Evolutionary conservation across 2,888 invertebrate genomes (phyloP), one percentile per base, ranked within the genome.

Genomic region (Microctonus hyperodae): DNA sequence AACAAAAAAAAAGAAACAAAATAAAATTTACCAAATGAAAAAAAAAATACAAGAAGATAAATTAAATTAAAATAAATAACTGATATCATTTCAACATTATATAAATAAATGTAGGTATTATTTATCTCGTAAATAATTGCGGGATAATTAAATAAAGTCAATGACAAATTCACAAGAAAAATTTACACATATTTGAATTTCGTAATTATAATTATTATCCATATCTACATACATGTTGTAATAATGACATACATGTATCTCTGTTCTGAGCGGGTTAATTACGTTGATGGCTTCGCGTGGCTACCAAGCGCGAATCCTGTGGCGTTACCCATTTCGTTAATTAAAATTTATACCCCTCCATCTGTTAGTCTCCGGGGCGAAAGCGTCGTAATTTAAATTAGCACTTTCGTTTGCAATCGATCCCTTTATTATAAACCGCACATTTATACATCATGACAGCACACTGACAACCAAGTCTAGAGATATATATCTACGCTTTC

Each of bases 1-100:
- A 86, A 90, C 82, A 83, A 50, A 67, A 57, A 59, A 56, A 44
- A 44, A 58, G 60, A 20, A 22, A 16, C n/a, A 31, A 33, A n/a
- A n/a, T n/a, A 67, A 68, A 65, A 16, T 2, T 28, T 63, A 59
- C 37, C 13, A 31, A 31, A 62, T 35, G 23, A 16, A 37, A 23
- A 10, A 40, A n/a, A 44, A 16, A 20, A 11, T 10, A 25, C 22
- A 40, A 13, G 16, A 65, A 23, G n/a, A n/a, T n/a, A n/a, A n/a
- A n/a, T n/a, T n/a, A n/a, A n/a, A n/a, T n/a, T n/a, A n/a, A n/a
- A n/a, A n/a, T n/a, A n/a, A n/a, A n/a, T n/a, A n/a, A n/a, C n/a
- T n/a, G n/a, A n/a, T n/a, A n/a, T n/a, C n/a, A n/a, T n/a, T n/a
- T n/a, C n/a, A n/a, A n/a, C n/a, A n/a, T 59, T 25, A 11, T 35